phyloP scores from a whole-genome alignment of 2,113 vertebrate species.

The Odobenus rosmarus region DNA sequence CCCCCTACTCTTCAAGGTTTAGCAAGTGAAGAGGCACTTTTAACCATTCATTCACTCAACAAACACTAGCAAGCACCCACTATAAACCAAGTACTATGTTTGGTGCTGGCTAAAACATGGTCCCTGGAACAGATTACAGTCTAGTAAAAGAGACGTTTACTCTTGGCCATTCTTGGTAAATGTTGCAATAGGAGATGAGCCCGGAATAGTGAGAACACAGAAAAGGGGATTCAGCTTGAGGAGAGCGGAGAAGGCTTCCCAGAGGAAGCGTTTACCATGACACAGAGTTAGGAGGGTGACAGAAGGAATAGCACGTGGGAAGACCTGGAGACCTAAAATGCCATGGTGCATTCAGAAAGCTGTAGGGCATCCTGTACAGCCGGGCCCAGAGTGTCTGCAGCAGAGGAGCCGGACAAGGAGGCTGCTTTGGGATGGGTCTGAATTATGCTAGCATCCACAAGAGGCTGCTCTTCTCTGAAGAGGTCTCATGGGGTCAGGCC shows the following conservation, averaged over 20 bases:
- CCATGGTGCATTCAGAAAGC: background rate
- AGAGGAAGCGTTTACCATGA: background rate
- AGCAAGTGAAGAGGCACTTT: constrained; percentile 20
- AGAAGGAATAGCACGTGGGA: background rate
- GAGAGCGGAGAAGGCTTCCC: background rate
- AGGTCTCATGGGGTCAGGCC: background rate
- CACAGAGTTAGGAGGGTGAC: background rate
- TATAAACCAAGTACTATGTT: background rate
- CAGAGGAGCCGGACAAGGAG: background rate
- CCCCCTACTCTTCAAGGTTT: background rate
- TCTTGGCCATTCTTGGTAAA: background rate
- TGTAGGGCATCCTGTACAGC: background rate
- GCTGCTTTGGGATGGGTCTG: background rate
- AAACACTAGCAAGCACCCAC: constrained; percentile 1
- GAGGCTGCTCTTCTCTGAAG: background rate
- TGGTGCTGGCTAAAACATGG: constrained; percentile 12
- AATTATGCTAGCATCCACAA: background rate
- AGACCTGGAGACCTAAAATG: background rate
- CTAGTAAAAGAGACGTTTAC: background rate
- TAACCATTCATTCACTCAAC: background rate
- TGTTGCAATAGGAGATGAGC: background rate
- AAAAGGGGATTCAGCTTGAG: background rate
- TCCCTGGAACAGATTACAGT: background rate
- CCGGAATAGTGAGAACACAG: background rate
- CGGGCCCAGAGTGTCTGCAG: no score